phyloP scores from a whole-genome alignment of 2,113 vertebrate species.

The Semicossyphus pulcher region DNA sequence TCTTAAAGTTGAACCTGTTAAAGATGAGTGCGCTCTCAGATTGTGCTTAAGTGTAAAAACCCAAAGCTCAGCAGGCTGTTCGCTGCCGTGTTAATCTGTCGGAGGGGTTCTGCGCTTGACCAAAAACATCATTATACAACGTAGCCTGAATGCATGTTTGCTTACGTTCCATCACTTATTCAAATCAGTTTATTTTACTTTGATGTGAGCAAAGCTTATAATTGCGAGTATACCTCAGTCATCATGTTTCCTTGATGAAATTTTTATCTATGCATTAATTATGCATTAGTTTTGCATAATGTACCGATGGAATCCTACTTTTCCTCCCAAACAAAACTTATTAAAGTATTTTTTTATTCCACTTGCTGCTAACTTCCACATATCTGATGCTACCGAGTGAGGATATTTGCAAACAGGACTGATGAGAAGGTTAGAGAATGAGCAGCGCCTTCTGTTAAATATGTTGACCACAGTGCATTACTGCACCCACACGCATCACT shows the following conservation, averaged over 20 bases:
- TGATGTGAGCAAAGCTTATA: constrained; percentile 83
- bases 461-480: constrained; percentile 38
- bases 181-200: constrained; percentile 83
- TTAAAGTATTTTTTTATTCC: constrained; percentile 43
- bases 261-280: constrained; percentile 82
- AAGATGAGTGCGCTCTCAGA: constrained; percentile 25
- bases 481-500: constrained; percentile 48
- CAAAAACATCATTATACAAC: constrained; percentile 69
- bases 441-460: constrained; percentile 23
- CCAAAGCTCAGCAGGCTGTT: constrained; percentile 37
- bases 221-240: constrained; percentile 81
- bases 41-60: neutral
- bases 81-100: constrained; percentile 35
- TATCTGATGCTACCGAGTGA: constrained; percentile 22
- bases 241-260: constrained; percentile 85
- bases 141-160: constrained; percentile 72
- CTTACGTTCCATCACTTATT: constrained; percentile 80
- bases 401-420: constrained; percentile 23
- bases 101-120: constrained; percentile 43
- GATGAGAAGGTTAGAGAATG: neutral
- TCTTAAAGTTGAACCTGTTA: constrained; percentile 27
- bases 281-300: constrained; percentile 81
- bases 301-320: constrained; percentile 67
- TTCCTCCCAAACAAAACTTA: constrained; percentile 71
- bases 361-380: constrained; percentile 18